Conservation (phyloP, 2,797 vertebrate genomes). For the Mormyrus hasselquistii region DNA sequence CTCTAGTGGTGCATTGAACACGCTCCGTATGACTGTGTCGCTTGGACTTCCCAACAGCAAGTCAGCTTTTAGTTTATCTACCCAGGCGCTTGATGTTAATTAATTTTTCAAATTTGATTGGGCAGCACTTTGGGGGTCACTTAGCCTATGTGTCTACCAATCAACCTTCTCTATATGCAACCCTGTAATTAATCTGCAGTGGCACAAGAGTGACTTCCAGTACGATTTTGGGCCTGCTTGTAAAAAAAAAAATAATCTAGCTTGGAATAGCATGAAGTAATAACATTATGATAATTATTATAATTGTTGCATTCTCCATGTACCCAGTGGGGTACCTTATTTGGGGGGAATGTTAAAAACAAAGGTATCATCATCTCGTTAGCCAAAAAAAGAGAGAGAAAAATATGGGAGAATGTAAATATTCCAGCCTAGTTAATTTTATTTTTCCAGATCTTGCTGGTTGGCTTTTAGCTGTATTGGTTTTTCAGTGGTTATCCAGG, state of each 20-base stretch:
- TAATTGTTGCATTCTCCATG: conserved; percentile 29
- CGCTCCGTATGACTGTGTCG: background rate
- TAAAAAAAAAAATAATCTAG: conserved; percentile 34
- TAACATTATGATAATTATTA: conserved; percentile 30
- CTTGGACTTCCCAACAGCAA: conserved; percentile 10
- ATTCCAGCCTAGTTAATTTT: background rate
- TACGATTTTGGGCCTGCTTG: conserved; percentile 30
- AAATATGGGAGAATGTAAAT: background rate
- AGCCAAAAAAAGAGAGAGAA: background rate
- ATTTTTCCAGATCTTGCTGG: background rate
- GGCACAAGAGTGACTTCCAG: conserved; percentile 35
- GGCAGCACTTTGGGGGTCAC: conserved; percentile 33
- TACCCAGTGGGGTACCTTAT: conserved; percentile 30
- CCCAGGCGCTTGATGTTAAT: conserved; percentile 28
- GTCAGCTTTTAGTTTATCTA: conserved; percentile 22
- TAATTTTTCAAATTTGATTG: conserved; percentile 33
- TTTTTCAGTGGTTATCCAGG: background rate
- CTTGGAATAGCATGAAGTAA: conserved; percentile 23
- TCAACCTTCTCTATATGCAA: conserved; percentile 18
- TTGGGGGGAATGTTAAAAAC: conserved; percentile 26
- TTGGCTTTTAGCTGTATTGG: background rate
- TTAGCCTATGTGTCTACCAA: conserved; percentile 26
- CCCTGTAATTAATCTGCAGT: conserved; percentile 40
- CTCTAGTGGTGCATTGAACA: conserved; percentile 18
- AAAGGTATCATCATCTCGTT: background rate